These are phyloP conservation scores for Empidonax traillii DNA, from an alignment of 2,113 vertebrate species.

Conservation along the genomic window DNA sequence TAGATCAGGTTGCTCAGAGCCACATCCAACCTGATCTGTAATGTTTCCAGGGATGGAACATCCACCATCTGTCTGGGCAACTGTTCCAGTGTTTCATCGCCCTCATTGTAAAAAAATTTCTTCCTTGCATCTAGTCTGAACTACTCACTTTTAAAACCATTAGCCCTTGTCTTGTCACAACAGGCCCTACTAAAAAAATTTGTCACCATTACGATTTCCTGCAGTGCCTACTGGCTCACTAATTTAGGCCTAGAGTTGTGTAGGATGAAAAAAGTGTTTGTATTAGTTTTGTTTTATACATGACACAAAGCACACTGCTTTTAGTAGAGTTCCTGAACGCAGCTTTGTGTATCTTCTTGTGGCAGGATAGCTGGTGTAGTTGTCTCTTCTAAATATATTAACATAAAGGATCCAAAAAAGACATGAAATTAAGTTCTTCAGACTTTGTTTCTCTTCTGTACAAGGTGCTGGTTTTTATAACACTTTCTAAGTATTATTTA, in stretches of 20 bases:
- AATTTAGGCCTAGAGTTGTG: background rate
- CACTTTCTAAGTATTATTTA: background rate
- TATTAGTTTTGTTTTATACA: background rate
- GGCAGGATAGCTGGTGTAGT: background rate
- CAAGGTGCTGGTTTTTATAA: background rate
- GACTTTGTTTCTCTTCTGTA: background rate
- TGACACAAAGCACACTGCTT: background rate
- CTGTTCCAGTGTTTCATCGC: background rate
- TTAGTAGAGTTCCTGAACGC: background rate
- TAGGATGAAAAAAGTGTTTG: background rate
- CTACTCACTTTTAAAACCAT: background rate
- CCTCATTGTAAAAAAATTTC: background rate
- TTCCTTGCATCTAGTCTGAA: background rate
- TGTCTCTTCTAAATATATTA: background rate
- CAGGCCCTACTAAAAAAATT: background rate
- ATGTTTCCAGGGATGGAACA: background rate
- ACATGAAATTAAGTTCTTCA: background rate
- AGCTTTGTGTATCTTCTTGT: background rate
- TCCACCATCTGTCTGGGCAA: background rate
- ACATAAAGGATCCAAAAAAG: background rate
- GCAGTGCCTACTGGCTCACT: background rate
- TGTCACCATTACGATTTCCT: background rate
- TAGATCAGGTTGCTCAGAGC: background rate
- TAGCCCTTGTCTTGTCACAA: rapidly evolving
- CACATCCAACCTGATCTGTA: background rate